Evolutionary conservation across 2,113 vertebrate species (phyloP), one percentile per base, ranked within the genome.

Genomic region (Okapia johnstoni): DNA sequence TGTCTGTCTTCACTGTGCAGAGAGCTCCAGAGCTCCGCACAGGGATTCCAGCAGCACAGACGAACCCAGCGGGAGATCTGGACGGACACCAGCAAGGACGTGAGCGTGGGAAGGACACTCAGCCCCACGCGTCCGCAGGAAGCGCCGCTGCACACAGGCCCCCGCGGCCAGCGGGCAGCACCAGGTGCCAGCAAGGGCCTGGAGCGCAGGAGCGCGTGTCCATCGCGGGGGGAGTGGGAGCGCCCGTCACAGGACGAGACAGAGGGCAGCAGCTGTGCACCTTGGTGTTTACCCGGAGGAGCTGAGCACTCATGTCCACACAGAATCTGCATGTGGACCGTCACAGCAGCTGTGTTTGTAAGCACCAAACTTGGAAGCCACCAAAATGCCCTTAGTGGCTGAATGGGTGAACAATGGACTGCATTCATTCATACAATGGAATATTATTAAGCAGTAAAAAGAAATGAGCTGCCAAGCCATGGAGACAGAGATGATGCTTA

Each of bases 261-360:
- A 9, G 8, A 2, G 1, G 6, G 17, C 25, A 5, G 10, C 23
- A 6, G 21, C 17, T 11, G 2, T 7, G 9, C 3, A 5, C 43
- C 55, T 36, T 1, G 76, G 81, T 12, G 1, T 10, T 14, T 2
- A 9, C 61, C 63, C 57, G 1, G 1, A 2, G 28, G 28, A 14
- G 9, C 0, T 2, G 6, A 43, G 17, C 11, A 2, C 21, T 30
- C 19, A 0, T 0, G 17, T 57, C 46, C 30, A 4, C 54, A 7
- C 7, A 4, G 2, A 25, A 7, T 57, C 43, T 13, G 84, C 46
- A 1, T 3, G 1, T 0, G 3, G 6, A 14, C 13, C 0, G 21
- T 40, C 2, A 8, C 0, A 11, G 33, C 55, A 3, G 25, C 19
- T 8, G 7, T 16, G 30, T 15, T 10, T 2, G 0, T 21, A 12